phyloP scores from a whole-genome alignment of 2,797 vertebrate genomes.

The Ctenopoma kingsleyae region DNA sequence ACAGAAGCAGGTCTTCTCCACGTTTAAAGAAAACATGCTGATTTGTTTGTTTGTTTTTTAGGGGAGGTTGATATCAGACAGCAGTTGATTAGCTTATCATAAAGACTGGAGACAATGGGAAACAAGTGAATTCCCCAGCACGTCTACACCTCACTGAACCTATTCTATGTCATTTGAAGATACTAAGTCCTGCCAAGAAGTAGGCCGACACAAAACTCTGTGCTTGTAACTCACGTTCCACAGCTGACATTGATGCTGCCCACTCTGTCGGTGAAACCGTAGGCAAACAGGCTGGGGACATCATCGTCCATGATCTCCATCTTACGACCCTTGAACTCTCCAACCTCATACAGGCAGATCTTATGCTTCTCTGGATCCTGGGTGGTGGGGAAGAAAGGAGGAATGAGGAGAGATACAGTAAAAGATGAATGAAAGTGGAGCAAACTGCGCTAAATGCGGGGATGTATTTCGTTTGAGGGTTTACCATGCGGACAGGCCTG shows the following conservation, averaged over 20 bases:
- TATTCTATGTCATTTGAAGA: neutral
- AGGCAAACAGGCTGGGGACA: slow-evolving; percentile 83
- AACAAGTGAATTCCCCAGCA: neutral
- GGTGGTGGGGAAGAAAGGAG: neutral
- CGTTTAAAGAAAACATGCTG: neutral
- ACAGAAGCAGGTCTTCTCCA: neutral
- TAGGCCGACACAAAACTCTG: neutral
- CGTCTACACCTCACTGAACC: neutral
- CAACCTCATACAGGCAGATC: slow-evolving; percentile 84
- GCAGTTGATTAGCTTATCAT: neutral
- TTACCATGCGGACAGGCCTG: slow-evolving; percentile 87
- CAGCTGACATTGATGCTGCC: slow-evolving; percentile 85
- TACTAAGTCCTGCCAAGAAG: neutral
- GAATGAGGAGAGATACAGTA: neutral
- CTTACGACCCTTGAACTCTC: slow-evolving; percentile 86
- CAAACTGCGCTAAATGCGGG: neutral
- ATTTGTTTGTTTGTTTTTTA: neutral
- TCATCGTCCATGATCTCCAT: slow-evolving; percentile 89
- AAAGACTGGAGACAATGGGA: neutral
- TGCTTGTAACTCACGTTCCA: slow-evolving; percentile 78
- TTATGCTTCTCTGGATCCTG: slow-evolving; percentile 85
- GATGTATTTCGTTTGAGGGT: neutral
- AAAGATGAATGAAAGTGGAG: neutral
- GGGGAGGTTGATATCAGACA: too few relatives aligned
- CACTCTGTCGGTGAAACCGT: slow-evolving; percentile 86